Percentiles rank a stretch among this genome's conserved stretches.
Conservation (phyloP, 2,797 vertebrate species). For the Stomatorhinus walkeri region DNA sequence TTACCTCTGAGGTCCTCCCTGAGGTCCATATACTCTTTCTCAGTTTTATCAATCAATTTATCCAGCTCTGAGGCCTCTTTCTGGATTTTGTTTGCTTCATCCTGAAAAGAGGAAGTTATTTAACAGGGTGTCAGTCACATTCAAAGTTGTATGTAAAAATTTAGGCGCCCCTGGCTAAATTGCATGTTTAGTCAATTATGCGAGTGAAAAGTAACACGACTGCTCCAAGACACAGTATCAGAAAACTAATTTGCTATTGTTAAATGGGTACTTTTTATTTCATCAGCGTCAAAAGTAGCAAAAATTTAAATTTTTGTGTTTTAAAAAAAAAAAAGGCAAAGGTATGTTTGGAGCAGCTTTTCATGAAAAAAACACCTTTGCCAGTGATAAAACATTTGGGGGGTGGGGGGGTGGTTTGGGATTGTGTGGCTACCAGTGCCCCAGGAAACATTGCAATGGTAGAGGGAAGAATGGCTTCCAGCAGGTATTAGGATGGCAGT, state of each 20-base stretch:
- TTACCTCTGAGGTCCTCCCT: conserved; percentile 84
- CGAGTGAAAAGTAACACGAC: neutral
- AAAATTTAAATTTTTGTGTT: neutral
- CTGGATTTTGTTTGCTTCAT: conserved; percentile 83
- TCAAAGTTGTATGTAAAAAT: neutral
- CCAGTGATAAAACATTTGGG: neutral
- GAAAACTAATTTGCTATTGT: neutral
- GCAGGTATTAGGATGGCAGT: neutral
- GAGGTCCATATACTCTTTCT: conserved; percentile 84
- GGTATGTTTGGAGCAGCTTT: neutral
- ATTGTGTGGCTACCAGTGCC: neutral
- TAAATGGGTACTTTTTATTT: neutral
- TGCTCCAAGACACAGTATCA: neutral
- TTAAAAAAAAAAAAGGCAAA: neutral
- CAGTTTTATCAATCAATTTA: conserved; percentile 78
- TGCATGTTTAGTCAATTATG: neutral
- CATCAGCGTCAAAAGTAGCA: neutral
- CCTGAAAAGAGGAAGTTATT: conserved; percentile 51
- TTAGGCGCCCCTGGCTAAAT: neutral
- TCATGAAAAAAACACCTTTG: neutral
- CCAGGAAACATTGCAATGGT: neutral
- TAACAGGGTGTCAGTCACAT: neutral
- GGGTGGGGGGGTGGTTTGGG: neutral
- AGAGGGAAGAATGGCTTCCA: neutral
- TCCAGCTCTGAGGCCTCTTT: conserved; percentile 84